Base-by-base conservation (phyloP, 1,140 invertebrate genomes). In the Lordiphosa collinella region DNA sequence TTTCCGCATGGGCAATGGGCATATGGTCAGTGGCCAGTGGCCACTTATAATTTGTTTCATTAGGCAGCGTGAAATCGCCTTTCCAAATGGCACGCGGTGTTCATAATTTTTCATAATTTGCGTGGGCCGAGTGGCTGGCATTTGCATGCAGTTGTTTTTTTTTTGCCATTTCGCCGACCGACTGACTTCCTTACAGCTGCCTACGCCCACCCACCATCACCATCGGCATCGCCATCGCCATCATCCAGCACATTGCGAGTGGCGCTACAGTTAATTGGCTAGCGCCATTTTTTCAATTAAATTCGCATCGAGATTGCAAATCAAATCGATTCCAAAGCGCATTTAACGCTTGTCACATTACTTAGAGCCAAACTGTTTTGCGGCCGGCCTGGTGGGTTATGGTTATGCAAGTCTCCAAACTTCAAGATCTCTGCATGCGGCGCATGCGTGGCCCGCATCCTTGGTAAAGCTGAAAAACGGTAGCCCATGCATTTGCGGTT, bases 31-130 rank as follows among this genome's bases (percentile, higher is more conserved):
- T 40, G 35, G 35, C 43, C 63, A 59, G 57, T 67, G 76, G 76
- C 61, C 76, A 82, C 71, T 76, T 82, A 70, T 76, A 82, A 80
- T 80, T 82, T 78, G 72, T 84, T 82, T 82, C 79, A 85, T 85
- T 82, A 78, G 72, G 53, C 68, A 58, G 68, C 78, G 59, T 84
- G 76, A 84, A 82, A 78, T 82, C 65, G 78, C 60, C 72, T 82
- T 84, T 84, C 25, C 25, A 29, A 29, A 29, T 29, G 25, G 25
- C 25, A 29, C 25, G 25, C 25, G 25, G 25, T 29, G 25, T 71
- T 80, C 72, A 80, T 80, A 80, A 80, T 80, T 80, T 80, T 69
- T 69, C 66, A 69, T 65, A 65, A 69, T 65, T 66, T 41, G 66
- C 57, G 68, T 70, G 55, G 56, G 64, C 35, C 47, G 73, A 52